Base-by-base conservation (phyloP, 2,888 invertebrate genomes). In the Hypomecis punctinalis region DNA sequence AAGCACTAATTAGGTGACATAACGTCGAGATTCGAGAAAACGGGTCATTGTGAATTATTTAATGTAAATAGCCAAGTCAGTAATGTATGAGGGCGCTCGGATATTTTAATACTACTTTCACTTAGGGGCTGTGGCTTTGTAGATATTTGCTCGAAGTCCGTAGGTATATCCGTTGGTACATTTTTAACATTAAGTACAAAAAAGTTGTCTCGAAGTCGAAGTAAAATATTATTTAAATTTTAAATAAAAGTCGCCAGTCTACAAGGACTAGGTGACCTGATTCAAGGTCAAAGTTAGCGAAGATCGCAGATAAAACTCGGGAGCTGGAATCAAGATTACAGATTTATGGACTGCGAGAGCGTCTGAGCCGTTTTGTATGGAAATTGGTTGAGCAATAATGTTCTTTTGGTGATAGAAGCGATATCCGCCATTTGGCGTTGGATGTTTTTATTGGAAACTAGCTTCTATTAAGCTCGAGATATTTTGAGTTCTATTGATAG, bases 281-380 rank as follows among this genome's bases (percentile, higher is more conserved):
- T 56, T 56, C 64, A 64, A 60, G 64, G 64, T 60, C 60, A 60
- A 56, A 60, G 39, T 56, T 36, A 54, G 55, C n/a, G n/a, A 40
- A 64, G 64, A 60, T 60, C 36, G 33, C 2, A 60, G 60, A 64
- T 60, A 60, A 51, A 64, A 64, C 46, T 63, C 59, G 60, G 51
- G 55, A 40, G 55, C 51, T 51, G 51, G 42, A 55, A 64, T 64
- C 64, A 64, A 60, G 64, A 60, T 60, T 64, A 60, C 55, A 60
- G 64, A 64, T 60, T 60, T 64, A 64, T 64, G 55, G 64, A 64
- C 60, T 64, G 60, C 33, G 63, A 56, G 46, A 49, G 47, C 35
- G 59, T 48, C 49, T 36, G 36, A 13, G n/a, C 56, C 57, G 42
- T n/a, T 57, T 55, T 59, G 63, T 59, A 63, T 63, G 59, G 54